Evolutionary conservation across 2,797 vertebrate genomes (phyloP), one percentile per base, ranked within the genome.

Genomic region (Lacerta bilineata): DNA sequence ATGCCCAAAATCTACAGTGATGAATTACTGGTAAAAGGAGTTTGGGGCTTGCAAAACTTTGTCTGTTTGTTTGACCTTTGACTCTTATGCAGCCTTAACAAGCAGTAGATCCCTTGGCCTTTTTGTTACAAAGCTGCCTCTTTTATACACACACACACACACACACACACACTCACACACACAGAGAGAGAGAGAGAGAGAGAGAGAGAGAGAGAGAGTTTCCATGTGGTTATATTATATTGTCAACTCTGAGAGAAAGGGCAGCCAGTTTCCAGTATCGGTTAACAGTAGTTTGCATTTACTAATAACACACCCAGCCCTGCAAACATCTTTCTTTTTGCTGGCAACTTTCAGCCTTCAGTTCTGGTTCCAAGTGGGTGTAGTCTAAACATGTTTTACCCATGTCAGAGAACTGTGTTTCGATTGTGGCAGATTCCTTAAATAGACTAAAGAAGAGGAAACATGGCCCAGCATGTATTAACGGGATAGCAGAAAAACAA

Each of bases 11-110:
- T 0, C 0, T 75, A 88, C 20, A n/a, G 69, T 80, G 50, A 79
- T 0, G 0, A 72, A n/a, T 69, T 61, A 74, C 33, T 2, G 33
- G 33, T 33, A 0, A 0, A n/a, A 0, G 0, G 0, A 0, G 0
- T 18, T 90, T 20, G 20, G 29, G 7, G 61, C 76, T 39, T 88
- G 50, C n/a, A 29, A 50, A 78, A 64, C 61, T 64, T 43, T 64
- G 33, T 1, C 55, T 46, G 8, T 93, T 88, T 80, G 55, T 83
- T 76, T 90, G 43, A 39, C 88, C 27, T 29, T 80, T 81, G 68
- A 61, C 36, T 61, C 39, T 92, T 72, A 20, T 23, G 90, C 43
- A 89, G 10, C 13, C 8, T 88, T 66, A 61, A 77, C 43, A 75
- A 8, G 43, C 55, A 89, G 3, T n/a, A 29, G 15, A 15, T 76